phyloP scores from a whole-genome alignment of 2,113 vertebrate species.

The Choloepus hoffmanni region DNA sequence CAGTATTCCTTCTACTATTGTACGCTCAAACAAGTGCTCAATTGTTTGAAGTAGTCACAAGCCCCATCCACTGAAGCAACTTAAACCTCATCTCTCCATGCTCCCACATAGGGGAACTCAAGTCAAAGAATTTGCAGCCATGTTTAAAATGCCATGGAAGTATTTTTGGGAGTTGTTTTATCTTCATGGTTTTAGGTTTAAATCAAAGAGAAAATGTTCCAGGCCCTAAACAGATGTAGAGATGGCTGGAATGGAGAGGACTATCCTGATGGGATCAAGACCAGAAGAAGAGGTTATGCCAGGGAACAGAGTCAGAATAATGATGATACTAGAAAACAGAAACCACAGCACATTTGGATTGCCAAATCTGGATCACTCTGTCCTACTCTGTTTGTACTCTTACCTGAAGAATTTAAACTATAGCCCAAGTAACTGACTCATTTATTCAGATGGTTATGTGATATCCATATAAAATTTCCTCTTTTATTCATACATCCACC shows the following conservation, averaged over 20 bases:
- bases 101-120: background rate
- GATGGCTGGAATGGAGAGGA: background rate
- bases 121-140: background rate
- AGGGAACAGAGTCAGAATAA: background rate
- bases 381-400: background rate
- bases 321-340: background rate
- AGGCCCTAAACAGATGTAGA: background rate
- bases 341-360: background rate
- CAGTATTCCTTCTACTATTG: background rate
- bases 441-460: slow-evolving; percentile 27
- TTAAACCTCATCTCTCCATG: background rate
- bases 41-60: background rate
- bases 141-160: background rate
- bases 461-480: background rate
- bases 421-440: background rate
- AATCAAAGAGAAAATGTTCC: slow-evolving; percentile 31
- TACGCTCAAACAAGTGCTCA: background rate
- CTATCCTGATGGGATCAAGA: slow-evolving; percentile 7
- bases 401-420: slow-evolving; percentile 28
- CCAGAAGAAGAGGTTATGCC: background rate
- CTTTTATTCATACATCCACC: background rate
- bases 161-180: background rate
- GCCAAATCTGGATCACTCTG: background rate
- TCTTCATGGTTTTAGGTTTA: slow-evolving; percentile 19
- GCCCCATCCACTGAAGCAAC: background rate